Evolutionary conservation across 2,797 vertebrate species (phyloP), one percentile per base, ranked within the genome.

Genomic region (Sebastes nivosus): DNA sequence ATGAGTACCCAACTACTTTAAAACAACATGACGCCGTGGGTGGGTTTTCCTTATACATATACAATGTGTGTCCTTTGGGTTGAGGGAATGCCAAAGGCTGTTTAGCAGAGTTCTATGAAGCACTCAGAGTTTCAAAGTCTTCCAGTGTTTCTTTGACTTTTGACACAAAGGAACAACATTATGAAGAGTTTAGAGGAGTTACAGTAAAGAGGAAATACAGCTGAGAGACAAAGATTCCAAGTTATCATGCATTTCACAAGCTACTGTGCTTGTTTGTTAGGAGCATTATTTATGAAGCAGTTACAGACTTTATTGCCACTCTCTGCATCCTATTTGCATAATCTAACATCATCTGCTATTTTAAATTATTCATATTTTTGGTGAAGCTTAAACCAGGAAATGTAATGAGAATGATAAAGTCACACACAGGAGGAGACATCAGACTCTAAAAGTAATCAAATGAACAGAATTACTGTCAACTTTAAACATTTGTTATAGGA

Each of bases 11-110:
- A n/a, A n/a, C 18, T 20, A 52, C 18, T 52, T 20, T 52, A 52
- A n/a, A 52, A 52, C 13, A 52, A n/a, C 50, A 52, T n/a, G 20
- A 20, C 18, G 8, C 50, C 6, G 50, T 52, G 20, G 20, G 18
- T 52, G 1, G 8, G 18, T 52, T 52, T 52, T n/a, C 50, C 50
- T 42, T 46, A 24, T 58, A n/a, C 16, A 6, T 22, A 7, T 27
- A 12, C n/a, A 32, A 63, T 25, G 30, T 42, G 11, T 72, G 30
- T 83, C 38, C 30, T 52, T 9, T 67, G 68, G 60, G 29, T 25
- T 54, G 22, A 79, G 32, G 36, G 34, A 68, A 76, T 57, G 72
- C 65, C 80, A 85, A 79, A 80, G 58, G 75, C 72, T 77, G 63
- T 70, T 82, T 6, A 68, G 34, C 34, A 61, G 64, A 65, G 14